phyloP scores from a whole-genome alignment of 2,113 vertebrate species.

The Podarcis muralis region DNA sequence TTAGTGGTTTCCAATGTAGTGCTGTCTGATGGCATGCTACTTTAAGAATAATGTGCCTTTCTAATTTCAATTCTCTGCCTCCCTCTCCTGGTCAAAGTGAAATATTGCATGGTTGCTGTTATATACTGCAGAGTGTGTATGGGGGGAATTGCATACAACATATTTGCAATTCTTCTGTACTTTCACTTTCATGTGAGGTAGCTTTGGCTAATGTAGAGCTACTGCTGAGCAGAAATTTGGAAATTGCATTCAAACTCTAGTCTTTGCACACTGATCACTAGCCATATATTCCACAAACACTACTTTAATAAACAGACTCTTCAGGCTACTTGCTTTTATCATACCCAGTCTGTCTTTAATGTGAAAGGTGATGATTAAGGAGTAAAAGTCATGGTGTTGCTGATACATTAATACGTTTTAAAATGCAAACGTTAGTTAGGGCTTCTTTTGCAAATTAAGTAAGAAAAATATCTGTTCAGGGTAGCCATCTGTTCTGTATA shows the following conservation, averaged over 20 bases:
- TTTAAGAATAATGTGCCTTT: neutral
- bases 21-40: neutral
- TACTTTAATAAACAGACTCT: neutral
- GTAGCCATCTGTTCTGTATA: neutral
- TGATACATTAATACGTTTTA: neutral
- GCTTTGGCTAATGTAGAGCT: neutral
- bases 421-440: neutral
- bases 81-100: slow-evolving; percentile 54
- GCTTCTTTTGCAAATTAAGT: neutral
- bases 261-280: neutral
- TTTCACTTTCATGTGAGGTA: no score
- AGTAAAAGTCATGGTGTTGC: neutral
- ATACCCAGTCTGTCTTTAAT: neutral
- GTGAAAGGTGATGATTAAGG: neutral
- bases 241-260: neutral
- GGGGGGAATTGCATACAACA: neutral
- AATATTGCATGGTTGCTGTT: neutral
- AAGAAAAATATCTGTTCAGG: neutral
- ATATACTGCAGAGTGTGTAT: no score
- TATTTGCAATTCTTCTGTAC: neutral
- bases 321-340: neutral
- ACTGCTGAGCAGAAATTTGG: neutral
- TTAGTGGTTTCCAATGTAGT: neutral
- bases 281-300: neutral
- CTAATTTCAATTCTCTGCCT: slow-evolving; percentile 53